A percentile compares a stretch with the other conserved stretches of the same genome.
phyloP scores from a whole-genome alignment of 2,797 vertebrate species.

The Lophotriccus pileatus region DNA sequence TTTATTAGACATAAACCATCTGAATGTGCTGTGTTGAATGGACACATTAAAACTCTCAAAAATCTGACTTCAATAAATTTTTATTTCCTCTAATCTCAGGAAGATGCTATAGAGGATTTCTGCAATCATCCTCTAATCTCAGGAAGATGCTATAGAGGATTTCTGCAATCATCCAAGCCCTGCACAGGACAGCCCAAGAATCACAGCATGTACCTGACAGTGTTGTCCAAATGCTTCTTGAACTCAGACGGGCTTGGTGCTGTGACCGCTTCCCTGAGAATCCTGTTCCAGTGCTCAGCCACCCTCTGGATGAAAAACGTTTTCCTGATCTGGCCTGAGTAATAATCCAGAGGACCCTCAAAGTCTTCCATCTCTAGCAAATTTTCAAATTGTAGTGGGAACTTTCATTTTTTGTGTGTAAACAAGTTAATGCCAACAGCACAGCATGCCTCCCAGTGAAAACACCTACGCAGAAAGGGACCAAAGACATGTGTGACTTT shows the following conservation, averaged over 20 bases:
- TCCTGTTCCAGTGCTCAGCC: neutral
- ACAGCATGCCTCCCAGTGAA: neutral
- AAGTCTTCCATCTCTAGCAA: neutral
- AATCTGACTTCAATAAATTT: neutral
- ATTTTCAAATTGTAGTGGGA: neutral
- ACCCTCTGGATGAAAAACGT: neutral
- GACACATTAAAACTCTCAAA: neutral
- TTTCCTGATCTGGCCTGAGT: neutral
- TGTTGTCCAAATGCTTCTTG: neutral
- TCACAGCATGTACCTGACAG: rapidly evolving
- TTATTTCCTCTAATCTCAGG: neutral
- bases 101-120: neutral
- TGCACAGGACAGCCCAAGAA: neutral
- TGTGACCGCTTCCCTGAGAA: neutral
- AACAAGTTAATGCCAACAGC: neutral
- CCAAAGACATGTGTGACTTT: neutral
- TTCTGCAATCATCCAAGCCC: neutral
- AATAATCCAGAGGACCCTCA: neutral
- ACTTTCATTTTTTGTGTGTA: neutral
- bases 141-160: neutral
- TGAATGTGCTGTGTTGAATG: neutral
- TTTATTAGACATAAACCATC: neutral
- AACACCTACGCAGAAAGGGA: neutral
- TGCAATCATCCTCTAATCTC: neutral
- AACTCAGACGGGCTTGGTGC: neutral